phyloP scores from a whole-genome alignment of 2,888 invertebrate species.

The Crossocerus cetratus region DNA sequence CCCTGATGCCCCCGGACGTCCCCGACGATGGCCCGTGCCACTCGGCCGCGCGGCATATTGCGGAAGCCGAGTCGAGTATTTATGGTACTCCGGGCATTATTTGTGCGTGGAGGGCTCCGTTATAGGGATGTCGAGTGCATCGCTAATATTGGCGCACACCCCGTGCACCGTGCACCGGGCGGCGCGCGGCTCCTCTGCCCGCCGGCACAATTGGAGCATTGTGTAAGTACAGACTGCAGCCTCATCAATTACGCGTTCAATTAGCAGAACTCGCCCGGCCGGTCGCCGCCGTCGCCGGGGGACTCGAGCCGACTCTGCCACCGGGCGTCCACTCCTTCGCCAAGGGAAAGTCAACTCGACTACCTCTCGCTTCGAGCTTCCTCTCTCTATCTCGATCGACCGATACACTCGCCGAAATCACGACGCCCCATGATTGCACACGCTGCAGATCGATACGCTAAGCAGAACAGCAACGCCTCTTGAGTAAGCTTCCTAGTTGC shows the following conservation, averaged over 20 bases:
- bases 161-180: slow-evolving; percentile 53
- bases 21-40: slow-evolving; percentile 37
- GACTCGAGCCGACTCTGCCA: slow-evolving; percentile 6
- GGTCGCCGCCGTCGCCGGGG: slow-evolving; percentile 8
- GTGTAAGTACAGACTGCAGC: slow-evolving; percentile 72
- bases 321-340: neutral
- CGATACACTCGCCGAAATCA: too few relatives aligned
- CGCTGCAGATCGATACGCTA: neutral
- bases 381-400: neutral
- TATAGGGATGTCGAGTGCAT: slow-evolving; percentile 72
- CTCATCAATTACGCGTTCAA: slow-evolving; percentile 73
- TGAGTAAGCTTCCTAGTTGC: too few relatives aligned
- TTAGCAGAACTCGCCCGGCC: slow-evolving; percentile 59
- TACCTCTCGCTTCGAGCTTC: neutral
- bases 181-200: slow-evolving; percentile 61
- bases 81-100: slow-evolving; percentile 72
- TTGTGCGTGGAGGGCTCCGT: slow-evolving; percentile 68
- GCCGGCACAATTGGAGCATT: slow-evolving; percentile 72
- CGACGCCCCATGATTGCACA: neutral
- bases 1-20: slow-evolving; percentile 39
- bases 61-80: slow-evolving; percentile 69
- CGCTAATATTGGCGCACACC: slow-evolving; percentile 69
- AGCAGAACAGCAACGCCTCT: neutral
- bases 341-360: neutral
- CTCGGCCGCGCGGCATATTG: slow-evolving; percentile 63